Percentiles rank a stretch among this genome's conserved stretches.
Evolutionary conservation across 2,797 vertebrate species (phyloP).

Genomic region (Australoheros facetus): DNA sequence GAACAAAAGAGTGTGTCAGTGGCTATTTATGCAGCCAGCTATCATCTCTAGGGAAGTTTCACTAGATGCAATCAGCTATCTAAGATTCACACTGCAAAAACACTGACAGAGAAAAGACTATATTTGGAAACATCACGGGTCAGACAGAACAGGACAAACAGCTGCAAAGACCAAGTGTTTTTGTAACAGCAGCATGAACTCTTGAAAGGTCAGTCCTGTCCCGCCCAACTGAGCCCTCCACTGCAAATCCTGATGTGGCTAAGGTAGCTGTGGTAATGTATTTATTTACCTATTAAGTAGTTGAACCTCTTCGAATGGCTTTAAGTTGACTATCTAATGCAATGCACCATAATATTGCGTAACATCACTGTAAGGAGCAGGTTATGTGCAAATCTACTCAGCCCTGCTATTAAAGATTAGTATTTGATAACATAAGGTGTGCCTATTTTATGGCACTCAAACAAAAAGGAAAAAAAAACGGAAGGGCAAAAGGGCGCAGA

Average conservation of each 20-base stretch:
- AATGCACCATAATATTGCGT: neutral
- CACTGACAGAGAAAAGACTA: constrained; percentile 53
- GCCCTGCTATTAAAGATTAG: neutral
- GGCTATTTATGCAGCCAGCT: constrained; percentile 62
- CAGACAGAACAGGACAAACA: constrained; percentile 34
- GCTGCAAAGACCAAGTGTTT: constrained; percentile 26
- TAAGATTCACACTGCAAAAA: constrained; percentile 43
- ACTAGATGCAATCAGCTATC: constrained; percentile 31
- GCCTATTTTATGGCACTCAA: neutral
- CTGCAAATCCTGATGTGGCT: neutral
- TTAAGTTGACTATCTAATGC: neutral
- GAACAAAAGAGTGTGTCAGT: constrained; percentile 46
- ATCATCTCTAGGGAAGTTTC: constrained; percentile 49
- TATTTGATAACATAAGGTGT: neutral
- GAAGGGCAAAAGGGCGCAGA: neutral
- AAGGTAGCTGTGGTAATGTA: neutral
- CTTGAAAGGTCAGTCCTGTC: constrained; percentile 23
- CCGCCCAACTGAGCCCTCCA: neutral
- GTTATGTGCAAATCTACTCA: neutral
- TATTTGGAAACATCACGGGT: constrained; percentile 47
- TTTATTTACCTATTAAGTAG: neutral
- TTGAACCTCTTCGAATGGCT: neutral
- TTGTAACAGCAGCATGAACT: constrained; percentile 11
- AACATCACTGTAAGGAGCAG: neutral
- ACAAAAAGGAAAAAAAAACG: neutral